Evolutionary conservation across 2,888 invertebrate species (phyloP), one percentile per base, ranked within the genome.

Genomic region (Acleris cristana): DNA sequence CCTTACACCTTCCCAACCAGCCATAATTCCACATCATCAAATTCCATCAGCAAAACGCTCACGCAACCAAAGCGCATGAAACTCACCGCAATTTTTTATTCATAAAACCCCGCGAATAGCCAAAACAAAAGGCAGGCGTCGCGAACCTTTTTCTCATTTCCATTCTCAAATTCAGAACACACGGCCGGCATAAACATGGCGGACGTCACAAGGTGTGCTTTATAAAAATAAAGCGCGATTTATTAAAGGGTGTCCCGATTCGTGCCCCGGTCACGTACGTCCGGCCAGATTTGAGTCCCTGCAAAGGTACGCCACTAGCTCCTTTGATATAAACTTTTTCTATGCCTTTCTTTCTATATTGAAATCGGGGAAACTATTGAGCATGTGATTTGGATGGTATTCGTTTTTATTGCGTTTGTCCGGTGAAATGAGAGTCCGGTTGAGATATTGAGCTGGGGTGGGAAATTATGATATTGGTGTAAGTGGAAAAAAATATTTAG

Each of bases 211-310:
- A 91, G 91, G 92, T 92, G 90, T 84, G 83, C 82, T 83, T 84
- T 81, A 83, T 83, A 86, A 87, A 88, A 89, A 90, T 89, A 87
- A 88, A 86, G 84, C 83, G 85, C 83, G 85, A 92, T 92, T 90
- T 92, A 92, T 91, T 90, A 90, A 89, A 89, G 87, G 86, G 84
- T 79, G 78, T 73, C 67, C 69, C 71, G 64, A 64, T 79, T 72
- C 55, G 64, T 60, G 86, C 76, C 73, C 91, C 54, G 73, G 76
- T 83, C 92, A 92, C 92, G 92, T 89, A 58, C 73, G 73, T 58
- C 80, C 81, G 85, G 85, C 85, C 89, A 89, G 90, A 89, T 89
- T 90, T 83, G 85, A 82, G 78, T 81, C 77, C 75, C 81, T 74
- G 73, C 78, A 76, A 79, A 87, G 86, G 84, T 85, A 82, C 75